A percentile compares a stretch with the other conserved stretches of the same genome.
These are phyloP conservation scores for Chloroceryle inda DNA, from an alignment of 2,797 vertebrate species.

Conservation along the genomic window DNA sequence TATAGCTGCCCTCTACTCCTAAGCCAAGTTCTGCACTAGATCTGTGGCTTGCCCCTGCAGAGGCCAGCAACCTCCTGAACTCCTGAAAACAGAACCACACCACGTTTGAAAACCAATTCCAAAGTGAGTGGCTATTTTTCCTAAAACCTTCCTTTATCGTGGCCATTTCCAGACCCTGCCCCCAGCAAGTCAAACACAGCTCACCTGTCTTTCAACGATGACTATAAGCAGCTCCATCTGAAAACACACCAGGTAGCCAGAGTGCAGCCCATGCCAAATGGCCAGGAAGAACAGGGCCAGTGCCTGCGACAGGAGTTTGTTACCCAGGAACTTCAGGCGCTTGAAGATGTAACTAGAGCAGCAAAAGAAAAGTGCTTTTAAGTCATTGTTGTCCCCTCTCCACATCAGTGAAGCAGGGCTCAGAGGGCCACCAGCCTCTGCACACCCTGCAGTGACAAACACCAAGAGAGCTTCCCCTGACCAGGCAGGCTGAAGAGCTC, in stretches of 20 bases:
- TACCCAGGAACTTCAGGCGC: slow-evolving; percentile 93
- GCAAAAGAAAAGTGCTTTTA: slow-evolving; percentile 21
- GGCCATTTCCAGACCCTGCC: not conserved
- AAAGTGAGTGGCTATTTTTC: not conserved
- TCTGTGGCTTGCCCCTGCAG: not conserved
- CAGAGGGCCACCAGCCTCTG: not conserved
- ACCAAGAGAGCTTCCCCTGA: not conserved
- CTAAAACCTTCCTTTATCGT: not conserved
- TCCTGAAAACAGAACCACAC: not conserved
- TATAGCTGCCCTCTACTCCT: not conserved
- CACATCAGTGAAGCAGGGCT: not conserved
- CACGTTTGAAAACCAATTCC: not conserved
- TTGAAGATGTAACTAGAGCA: slow-evolving; percentile 92
- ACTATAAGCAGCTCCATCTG: slow-evolving; percentile 97
- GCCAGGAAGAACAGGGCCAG: slow-evolving; percentile 91
- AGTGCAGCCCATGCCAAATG: slow-evolving; percentile 96
- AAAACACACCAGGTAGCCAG: slow-evolving; percentile 96
- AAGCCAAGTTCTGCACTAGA: not conserved
- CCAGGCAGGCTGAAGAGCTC: not conserved
- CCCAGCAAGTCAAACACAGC: not conserved
- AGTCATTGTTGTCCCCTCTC: not conserved
- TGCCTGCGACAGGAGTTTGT: slow-evolving; percentile 91
- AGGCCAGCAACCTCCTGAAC: not conserved
- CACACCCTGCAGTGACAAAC: not conserved
- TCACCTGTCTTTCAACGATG: slow-evolving; percentile 92